phyloP scores from a whole-genome alignment of 1,140 invertebrate species.

The Saccostrea cuccullata region DNA sequence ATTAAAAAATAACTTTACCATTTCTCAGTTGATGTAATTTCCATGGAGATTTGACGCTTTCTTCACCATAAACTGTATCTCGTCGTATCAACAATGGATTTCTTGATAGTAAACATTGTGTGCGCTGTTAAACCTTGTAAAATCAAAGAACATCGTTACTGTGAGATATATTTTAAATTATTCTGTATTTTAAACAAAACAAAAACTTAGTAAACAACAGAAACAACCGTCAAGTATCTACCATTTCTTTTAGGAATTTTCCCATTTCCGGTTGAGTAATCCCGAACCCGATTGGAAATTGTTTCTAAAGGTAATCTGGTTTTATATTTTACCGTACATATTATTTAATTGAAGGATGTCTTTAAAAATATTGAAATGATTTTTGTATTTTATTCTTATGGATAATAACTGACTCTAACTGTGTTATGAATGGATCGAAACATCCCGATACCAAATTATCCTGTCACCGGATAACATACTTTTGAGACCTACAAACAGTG shows the following conservation, averaged over 20 bases:
- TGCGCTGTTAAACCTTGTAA: neutral
- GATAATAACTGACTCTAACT: too few relatives aligned
- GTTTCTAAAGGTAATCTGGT: neutral
- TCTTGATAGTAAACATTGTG: neutral
- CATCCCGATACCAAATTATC: too few relatives aligned
- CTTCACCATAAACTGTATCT: neutral
- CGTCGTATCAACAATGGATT: neutral
- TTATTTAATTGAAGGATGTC: too few relatives aligned
- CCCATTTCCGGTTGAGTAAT: neutral
- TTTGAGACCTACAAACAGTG: too few relatives aligned
- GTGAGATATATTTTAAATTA: neutral
- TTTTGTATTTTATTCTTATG: too few relatives aligned
- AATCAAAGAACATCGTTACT: neutral
- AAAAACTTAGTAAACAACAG: neutral
- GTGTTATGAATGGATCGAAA: too few relatives aligned
- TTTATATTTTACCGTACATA: neutral
- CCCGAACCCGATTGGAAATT: neutral
- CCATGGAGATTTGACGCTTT: conserved; percentile 27
- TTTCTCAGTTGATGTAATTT: conserved; percentile 15
- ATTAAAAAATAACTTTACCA: neutral
- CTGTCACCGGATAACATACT: too few relatives aligned
- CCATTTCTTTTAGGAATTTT: neutral
- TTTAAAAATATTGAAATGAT: too few relatives aligned
- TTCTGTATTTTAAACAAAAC: neutral
- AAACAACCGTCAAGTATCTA: neutral